Conservation (phyloP, 1,140 invertebrate genomes). For the Aphis craccivora region DNA sequence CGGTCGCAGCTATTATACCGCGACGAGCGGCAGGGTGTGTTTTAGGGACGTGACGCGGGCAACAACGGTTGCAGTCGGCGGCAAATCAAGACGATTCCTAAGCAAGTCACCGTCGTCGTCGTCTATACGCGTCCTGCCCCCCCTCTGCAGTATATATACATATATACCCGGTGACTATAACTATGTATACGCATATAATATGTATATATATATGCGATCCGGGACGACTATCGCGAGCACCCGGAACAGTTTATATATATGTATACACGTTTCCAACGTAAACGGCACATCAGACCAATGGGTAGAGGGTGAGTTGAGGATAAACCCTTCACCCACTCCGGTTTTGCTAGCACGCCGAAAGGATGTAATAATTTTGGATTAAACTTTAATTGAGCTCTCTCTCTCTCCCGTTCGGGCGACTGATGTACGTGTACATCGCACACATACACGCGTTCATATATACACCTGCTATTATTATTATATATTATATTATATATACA, state of each 20-base stretch:
- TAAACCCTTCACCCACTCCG: not conserved
- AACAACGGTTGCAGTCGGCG: slow-evolving; percentile 39
- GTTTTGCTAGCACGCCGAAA: not conserved
- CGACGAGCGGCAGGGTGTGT: not conserved
- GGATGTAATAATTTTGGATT: slow-evolving; percentile 54
- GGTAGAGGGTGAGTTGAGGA: not conserved
- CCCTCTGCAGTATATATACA: not conserved
- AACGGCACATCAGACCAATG: not conserved
- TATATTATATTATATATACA: slow-evolving; percentile 7
- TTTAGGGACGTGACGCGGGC: slow-evolving; percentile 54
- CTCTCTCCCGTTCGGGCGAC: not conserved
- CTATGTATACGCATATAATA: slow-evolving; percentile 2
- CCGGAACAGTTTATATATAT: not conserved
- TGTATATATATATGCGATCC: not conserved
- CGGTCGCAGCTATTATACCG: slow-evolving; percentile 3
- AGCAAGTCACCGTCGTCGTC: slow-evolving; percentile 50
- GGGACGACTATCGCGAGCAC: not conserved
- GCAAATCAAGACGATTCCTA: slow-evolving; percentile 58
- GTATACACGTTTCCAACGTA: not conserved
- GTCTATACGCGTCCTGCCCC: not conserved
- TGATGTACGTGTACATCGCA: slow-evolving; percentile 18
- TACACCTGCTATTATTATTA: not conserved
- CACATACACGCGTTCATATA: not conserved
- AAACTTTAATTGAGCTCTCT: slow-evolving; percentile 54
- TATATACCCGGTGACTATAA: not conserved